Conservation (phyloP, 2,888 invertebrate genomes). For the Chelonus formosanus region DNA sequence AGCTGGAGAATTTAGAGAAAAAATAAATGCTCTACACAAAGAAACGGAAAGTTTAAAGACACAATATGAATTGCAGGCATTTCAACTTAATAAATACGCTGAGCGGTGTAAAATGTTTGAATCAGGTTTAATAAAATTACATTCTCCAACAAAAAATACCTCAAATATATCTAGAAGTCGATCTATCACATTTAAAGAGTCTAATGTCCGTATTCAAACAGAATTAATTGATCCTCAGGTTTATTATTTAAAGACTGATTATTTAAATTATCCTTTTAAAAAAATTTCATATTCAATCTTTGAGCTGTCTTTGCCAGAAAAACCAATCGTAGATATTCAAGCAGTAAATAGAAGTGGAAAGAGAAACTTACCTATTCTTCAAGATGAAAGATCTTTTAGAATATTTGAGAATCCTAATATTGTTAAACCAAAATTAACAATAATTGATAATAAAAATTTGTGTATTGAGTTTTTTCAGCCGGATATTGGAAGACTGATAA, state of each 20-base stretch:
- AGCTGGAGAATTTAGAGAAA: conserved; percentile 45
- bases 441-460: conserved; percentile 50
- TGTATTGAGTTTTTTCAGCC: conserved; percentile 55
- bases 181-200: conserved; percentile 44
- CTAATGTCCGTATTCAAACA: conserved; percentile 47
- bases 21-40: conserved; percentile 50
- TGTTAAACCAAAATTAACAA: conserved; percentile 56
- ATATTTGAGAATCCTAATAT: conserved; percentile 62
- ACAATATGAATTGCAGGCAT: conserved; percentile 51
- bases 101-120: conserved; percentile 56
- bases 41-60: conserved; percentile 56
- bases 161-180: conserved; percentile 40
- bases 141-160: conserved; percentile 47
- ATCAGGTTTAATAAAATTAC: conserved; percentile 51
- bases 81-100: conserved; percentile 50
- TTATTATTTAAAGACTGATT: conserved; percentile 34
- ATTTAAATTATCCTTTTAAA: conserved; percentile 46
- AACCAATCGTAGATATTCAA: conserved; percentile 56
- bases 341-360: conserved; percentile 57
- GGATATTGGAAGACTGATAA: conserved; percentile 52
- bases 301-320: conserved; percentile 52
- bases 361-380: conserved; percentile 58
- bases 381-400: conserved; percentile 56
- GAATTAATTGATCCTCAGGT: background rate
- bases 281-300: conserved; percentile 54